Evolutionary conservation across 2,888 invertebrate genomes (phyloP), one percentile per base, ranked within the genome.

Genomic region (Nephrotoma appendiculata): DNA sequence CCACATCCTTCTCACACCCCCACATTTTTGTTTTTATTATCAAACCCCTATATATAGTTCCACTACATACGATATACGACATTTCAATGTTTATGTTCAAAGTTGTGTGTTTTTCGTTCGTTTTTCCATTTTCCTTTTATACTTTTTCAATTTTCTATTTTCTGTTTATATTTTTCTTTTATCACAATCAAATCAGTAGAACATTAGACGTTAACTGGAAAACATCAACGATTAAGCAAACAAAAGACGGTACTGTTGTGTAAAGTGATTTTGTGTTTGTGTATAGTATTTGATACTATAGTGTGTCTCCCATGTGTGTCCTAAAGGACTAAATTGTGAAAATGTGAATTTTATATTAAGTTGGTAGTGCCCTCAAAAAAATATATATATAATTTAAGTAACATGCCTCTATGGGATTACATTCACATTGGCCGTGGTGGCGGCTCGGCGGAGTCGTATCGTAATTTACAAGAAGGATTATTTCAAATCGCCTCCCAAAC

Each of bases 401-500:
- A 15, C 19, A 71, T 71, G 71, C 71, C 84, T 42, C 15, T 84
- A 0, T 84, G 84, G 84, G 84, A 84, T 42, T 84, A 84, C 12
- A 84, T 84, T 41, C 84, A 84, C 19, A 42, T 84, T 15, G 84
- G 84, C 1, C 84, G 84, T 12, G 41, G 84, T 12, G 41, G 84
- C 1, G 15, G 6, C 0, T 42, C 84, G n/a, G 6, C 41, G 6
- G 42, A 84, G 41, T 93, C 93, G 89, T 93, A 93, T 88, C 92
- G 94, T 86, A 95, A 95, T 90, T 91, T 96, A 88, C 95, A 95
- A 89, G 95, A 95, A 89, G 96, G 96, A 6, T 92, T 96, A 45
- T 95, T 95, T 90, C 95, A 95, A 92, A 96, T 96, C 88, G 95
- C 95, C 5, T 95, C 95, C 12, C 96, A 96, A 90, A 95, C 96